Evolutionary conservation across 2,113 vertebrate genomes (phyloP), one percentile per base, ranked within the genome.

Genomic region (Corythaixoides concolor): DNA sequence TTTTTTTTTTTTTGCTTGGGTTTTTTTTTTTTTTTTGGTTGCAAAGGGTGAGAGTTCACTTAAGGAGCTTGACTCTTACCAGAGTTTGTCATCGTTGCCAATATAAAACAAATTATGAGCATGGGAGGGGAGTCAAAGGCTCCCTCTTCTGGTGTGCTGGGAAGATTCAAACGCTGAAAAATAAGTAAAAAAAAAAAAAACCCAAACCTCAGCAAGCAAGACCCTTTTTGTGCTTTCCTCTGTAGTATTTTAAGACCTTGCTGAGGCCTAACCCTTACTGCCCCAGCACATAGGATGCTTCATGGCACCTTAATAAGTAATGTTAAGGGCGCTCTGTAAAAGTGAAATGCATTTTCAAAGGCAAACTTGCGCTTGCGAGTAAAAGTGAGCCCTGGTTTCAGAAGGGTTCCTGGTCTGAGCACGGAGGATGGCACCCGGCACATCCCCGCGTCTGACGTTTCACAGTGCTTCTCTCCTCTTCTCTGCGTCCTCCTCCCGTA

Each of bases 41-140:
- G 94, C 80, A 79, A 92, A 87, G 78, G 95, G 80, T 88, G 87
- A 97, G 77, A 88, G 91, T 95, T 95, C 84, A 89, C 50, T 89
- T 82, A 76, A 89, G 92, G 91, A 93, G 66, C 63, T 96, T 94
- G 93, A 79, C 81, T 97, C 81, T 94, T 95, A 97, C 95, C 95
- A 96, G 92, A 95, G 92, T 92, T 96, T 96, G 94, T 96, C 96
- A 95, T 96, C 96, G 93, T 96, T 77, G 55, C 91, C 94, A 94
- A 96, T 97, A 95, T 93, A 96, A 96, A 97, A 93, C 94, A 97
- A 97, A 95, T 96, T 53, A 97, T 96, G 74, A 91, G 59, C 50
- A 82, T 66, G 41, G 77, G 66, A 93, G 69, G 79, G 92, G 81
- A 96, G 32, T 82, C 63, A 41, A 91, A 96, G 84, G 89, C 95